Base-by-base conservation (phyloP, 2,797 vertebrate genomes). In the Pseudomugil tenellus region DNA sequence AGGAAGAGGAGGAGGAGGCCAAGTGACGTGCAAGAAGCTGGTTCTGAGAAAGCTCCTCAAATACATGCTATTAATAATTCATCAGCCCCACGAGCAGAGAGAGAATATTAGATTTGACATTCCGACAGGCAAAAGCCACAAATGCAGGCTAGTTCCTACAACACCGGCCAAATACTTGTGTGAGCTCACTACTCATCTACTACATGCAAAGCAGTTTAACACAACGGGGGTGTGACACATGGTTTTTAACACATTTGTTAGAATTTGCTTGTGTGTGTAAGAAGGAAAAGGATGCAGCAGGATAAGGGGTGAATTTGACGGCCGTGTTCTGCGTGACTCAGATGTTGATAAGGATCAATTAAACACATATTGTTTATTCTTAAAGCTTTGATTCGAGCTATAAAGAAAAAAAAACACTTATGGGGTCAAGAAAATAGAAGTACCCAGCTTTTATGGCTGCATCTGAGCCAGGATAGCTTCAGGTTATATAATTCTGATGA, bases 41-140 rank as follows among this genome's bases (percentile, higher is more conserved):
- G 83, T 84, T 92, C 81, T 77, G 72, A 89, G 88, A 91, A 90
- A 88, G 88, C 87, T 86, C 88, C 89, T 90, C 88, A 91, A 91
- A 91, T 89, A 89, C 84, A 90, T 14, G 31, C 74, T 31, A 57
- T 92, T 79, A 89, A 92, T 91, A 84, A 91, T 92, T 64, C 55
- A 92, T 72, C 67, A 32, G 52, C 68, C 73, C 71, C 81, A 76
- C 84, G 66, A 74, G 43, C 80, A 28, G 54, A 75, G 79, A 72
- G 79, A 78, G 83, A 88, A 92, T 87, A 86, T 90, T 84, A 66
- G 52, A 89, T 89, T 86, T 84, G 84, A 90, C 86, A 57, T 31
- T 76, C 74, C 71, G 82, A 89, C 86, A 81, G 79, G 41, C 83
- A 87, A 73, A 77, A 53, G 84, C 61, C 74, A 77, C 81, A 84